Evolutionary conservation across 2,888 invertebrate genomes (phyloP), one percentile per base, ranked within the genome.

Genomic region (Drosophila barbarae): DNA sequence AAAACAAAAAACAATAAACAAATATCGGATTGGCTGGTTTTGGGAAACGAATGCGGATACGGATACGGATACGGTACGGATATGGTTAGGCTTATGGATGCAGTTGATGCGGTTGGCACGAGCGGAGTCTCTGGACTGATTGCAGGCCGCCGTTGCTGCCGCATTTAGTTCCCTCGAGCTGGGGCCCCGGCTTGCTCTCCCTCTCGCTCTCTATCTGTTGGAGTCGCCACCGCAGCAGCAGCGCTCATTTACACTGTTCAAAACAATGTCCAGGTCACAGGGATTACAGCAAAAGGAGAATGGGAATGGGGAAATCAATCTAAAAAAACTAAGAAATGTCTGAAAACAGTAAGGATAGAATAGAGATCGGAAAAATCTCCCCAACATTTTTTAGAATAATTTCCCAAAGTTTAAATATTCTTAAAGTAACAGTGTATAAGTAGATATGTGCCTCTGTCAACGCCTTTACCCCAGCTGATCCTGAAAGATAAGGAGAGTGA

Each of bases 121-220:
- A 86, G 86, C 77, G 80, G 80, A 86, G 77, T 81, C 86, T 86
- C 83, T 87, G 84, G 83, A 87, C 88, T 87, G 88, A 86, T 77
- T 76, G 72, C 80, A 64, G 74, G 65, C 72, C 73, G 81, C 80
- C 77, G 69, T 77, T 79, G 73, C 81, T 74, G 73, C 73, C 68
- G 79, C 87, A 85, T 87, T 85, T 86, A 82, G 87, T 47, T 47
- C 30, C 46, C 46, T 47, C 46, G 46, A 32, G 46, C 46, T 47
- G 13, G 72, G 84, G 68, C 53, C 58, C 28, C 26, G 26, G 42
- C 26, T 23, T n/a, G 23, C 41, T 26, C 41, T 41, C 23, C 18
- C 41, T 23, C 23, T 42, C 26, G 23, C 23, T 23, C 13, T 42
- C n/a, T 23, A 23, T n/a, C 13, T 9, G 26, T 13, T 46, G 44